Percentiles rank a stretch among this genome's conserved stretches.
phyloP scores from a whole-genome alignment of 2,888 invertebrate species.

The Pristionchus entomophagus region DNA sequence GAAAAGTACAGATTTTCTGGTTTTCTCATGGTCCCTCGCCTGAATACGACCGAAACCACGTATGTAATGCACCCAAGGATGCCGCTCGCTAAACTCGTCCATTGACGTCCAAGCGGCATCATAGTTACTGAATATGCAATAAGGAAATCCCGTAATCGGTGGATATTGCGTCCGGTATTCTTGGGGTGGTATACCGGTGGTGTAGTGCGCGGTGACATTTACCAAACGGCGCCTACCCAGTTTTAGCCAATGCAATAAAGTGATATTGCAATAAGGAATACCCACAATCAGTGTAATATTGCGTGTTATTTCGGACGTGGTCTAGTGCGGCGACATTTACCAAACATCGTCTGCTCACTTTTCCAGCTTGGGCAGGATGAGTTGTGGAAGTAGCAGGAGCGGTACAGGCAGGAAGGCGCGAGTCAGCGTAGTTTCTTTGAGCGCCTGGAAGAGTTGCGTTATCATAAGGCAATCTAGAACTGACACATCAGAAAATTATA shows the following conservation, averaged over 20 bases:
- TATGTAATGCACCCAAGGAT: too few species aligned
- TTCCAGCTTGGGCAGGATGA: slow-evolving; percentile 72
- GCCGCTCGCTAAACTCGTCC: background rate
- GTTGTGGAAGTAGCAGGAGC: slow-evolving; percentile 68
- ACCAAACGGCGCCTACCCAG: slow-evolving; percentile 51
- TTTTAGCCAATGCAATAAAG: slow-evolving; percentile 50
- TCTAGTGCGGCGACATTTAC: background rate
- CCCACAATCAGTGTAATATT: background rate
- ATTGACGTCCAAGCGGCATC: background rate
- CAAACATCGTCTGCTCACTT: slow-evolving; percentile 54
- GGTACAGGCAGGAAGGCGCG: slow-evolving; percentile 73
- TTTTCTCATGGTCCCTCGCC: too few species aligned
- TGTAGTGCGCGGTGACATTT: background rate
- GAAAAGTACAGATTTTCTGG: too few species aligned
- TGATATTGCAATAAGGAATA: background rate
- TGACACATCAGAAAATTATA: too few species aligned
- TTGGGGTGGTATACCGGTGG: too few species aligned
- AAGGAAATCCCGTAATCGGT: background rate
- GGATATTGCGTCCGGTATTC: background rate
- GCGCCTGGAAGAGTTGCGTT: slow-evolving; percentile 53
- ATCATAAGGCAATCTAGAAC: background rate
- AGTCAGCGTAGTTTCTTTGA: slow-evolving; percentile 70
- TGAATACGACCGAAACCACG: too few species aligned
- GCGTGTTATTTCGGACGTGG: background rate
- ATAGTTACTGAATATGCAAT: background rate